These are phyloP conservation scores for Hecatera dysodea DNA, from an alignment of 2,888 invertebrate species.

Conservation along the genomic window DNA sequence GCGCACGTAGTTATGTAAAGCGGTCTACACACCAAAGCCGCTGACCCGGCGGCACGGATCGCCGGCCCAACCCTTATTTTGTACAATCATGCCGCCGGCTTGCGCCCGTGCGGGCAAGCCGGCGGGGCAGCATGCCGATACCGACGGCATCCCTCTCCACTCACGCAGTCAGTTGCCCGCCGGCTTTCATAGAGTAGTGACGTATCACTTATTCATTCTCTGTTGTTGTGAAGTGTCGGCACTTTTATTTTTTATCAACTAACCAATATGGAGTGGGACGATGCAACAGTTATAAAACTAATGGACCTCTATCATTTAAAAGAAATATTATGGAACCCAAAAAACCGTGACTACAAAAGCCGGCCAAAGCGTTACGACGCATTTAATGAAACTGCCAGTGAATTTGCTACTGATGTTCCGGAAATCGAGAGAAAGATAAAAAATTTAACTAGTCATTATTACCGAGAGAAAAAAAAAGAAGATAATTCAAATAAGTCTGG, in stretches of 20 bases:
- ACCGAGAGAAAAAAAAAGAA: constrained; percentile 16
- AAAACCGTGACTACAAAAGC: constrained; percentile 13
- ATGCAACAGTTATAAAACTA: constrained; percentile 9
- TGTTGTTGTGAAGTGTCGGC: background rate
- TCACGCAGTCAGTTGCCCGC: constrained; percentile 9
- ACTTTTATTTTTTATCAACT: background rate
- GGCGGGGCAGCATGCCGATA: background rate
- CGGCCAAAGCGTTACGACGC: constrained; percentile 11
- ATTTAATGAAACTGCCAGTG: constrained; percentile 9
- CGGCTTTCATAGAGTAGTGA: background rate
- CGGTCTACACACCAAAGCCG: no score
- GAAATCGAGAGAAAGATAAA: constrained; percentile 19
- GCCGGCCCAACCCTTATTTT: no score
- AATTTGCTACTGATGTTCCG: background rate
- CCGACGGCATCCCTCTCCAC: constrained; percentile 5
- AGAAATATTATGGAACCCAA: constrained; percentile 3
- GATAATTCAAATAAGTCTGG: constrained; percentile 4
- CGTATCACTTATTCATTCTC: background rate
- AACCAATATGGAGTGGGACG: constrained; percentile 10
- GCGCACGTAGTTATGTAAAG: constrained; percentile 59
- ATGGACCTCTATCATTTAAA: constrained; percentile 14
- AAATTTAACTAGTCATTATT: constrained; percentile 20
- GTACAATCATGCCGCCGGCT: background rate
- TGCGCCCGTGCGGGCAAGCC: background rate
- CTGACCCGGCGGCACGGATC: no score